Evolutionary conservation across 2,797 vertebrate genomes (phyloP).

Genomic region (Pempheris klunzingeri): DNA sequence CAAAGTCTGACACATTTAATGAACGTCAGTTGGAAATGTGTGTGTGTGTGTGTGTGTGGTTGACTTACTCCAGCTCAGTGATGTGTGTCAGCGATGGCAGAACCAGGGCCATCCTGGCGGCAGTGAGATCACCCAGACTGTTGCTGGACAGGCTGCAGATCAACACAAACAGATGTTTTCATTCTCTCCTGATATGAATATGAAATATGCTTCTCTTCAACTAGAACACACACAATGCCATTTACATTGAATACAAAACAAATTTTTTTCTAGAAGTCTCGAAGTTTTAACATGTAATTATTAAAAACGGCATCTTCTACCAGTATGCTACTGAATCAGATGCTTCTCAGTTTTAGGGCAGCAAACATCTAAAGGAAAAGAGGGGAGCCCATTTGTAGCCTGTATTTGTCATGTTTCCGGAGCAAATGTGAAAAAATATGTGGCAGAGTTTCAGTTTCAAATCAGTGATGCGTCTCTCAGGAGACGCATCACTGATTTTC

Average conservation of each 20-base stretch:
- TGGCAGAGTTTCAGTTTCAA: background rate
- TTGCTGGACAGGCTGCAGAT: constrained; percentile 87
- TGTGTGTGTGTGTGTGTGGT: background rate
- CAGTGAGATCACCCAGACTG: constrained; percentile 79
- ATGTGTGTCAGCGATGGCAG: constrained; percentile 81
- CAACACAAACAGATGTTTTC: background rate
- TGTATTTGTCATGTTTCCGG: too few relatives aligned
- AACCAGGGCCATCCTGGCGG: constrained; percentile 78
- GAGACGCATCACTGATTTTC: background rate
- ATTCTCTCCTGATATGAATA: background rate
- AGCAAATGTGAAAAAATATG: background rate
- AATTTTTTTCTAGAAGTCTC: background rate
- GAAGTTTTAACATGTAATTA: background rate
- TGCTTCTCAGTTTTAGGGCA: background rate
- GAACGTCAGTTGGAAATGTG: background rate
- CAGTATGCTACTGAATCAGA: background rate
- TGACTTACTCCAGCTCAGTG: constrained; percentile 88
- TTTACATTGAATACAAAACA: background rate
- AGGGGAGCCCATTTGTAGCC: too few relatives aligned
- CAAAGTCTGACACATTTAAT: background rate
- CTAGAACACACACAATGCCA: background rate
- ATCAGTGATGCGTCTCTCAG: background rate
- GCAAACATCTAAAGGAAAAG: too few relatives aligned
- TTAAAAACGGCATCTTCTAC: background rate
- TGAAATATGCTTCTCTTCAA: background rate